Base-by-base conservation (phyloP, 2,888 invertebrate species). In the Eurois occulta region DNA sequence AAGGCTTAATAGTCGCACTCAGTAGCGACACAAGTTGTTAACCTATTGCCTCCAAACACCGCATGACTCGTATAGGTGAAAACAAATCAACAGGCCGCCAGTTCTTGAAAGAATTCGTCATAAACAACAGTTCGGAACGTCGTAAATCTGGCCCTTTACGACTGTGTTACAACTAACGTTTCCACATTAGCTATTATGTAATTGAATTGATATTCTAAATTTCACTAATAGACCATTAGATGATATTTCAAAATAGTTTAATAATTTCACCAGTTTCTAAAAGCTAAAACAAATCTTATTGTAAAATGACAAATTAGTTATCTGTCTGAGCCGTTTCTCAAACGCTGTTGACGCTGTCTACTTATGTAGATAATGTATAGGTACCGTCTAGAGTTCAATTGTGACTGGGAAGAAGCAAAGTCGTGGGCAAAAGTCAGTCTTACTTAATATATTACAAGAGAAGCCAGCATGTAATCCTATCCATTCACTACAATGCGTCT, bases 61-160 rank as follows among this genome's bases (percentile, higher is more conserved):
- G 24, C 16, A 43, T 65, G 46, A 32, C n/a, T 46, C 62, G 38
- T 24, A 78, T 72, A 69, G 69, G 80, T 84, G 58, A 32, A 60
- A 79, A 66, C 46, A 70, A 67, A 64, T 64, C 69, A 72, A 75
- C 38, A 62, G 16, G 55, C 68, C n/a, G 55, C 65, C 38, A 69
- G 55, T 55, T 86, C 78, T 83, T 38, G n/a, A 67, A 67, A 84
- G 43, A 84, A 84, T 78, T 43, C 58, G 11, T 64, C 70, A 46
- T 84, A 78, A 73, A 73, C 46, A 68, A 70, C 72, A 52, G n/a
- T 60, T 75, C 24, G 28, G 43, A 77, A 75, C 8, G 66, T 80
- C 77, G 67, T 88, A 80, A 86, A 86, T 75, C 70, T 69, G 70
- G 71, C 86, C 86, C 75, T 87, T 82, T 83, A 87, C 83, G 83